Evolutionary conservation across 2,797 vertebrate species (phyloP), one percentile per base, ranked within the genome.

Genomic region (Pseudochromis fuscus): DNA sequence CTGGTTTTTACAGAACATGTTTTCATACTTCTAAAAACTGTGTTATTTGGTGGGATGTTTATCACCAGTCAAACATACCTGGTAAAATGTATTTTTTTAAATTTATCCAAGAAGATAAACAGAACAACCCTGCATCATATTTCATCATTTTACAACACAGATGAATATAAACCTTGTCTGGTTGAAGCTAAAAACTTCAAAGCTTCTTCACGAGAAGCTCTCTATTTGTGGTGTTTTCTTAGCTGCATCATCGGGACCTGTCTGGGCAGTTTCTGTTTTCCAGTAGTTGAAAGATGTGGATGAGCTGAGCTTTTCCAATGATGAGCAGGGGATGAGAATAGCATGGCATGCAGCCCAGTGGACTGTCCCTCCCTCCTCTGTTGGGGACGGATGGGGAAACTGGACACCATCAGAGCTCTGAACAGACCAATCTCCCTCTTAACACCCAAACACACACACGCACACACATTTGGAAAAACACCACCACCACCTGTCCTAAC

Each of bases 271-370:
- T 62, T 24, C 55, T 48, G 48, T 19, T 37, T 66, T 24, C 37
- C 13, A 44, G n/a, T 25, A 57, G 27, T 21, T 53, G 62, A 28
- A 35, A 27, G 69, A 72, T 52, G 25, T 69, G 27, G 19, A 52
- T 15, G 35, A 77, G 50, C 40, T 40, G 61, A 53, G 64, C 51
- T 60, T 67, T 73, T 63, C 31, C 45, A 49, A 66, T 18, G 51
- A 64, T 63, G 65, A 75, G 31, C 67, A 27, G 52, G 50, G 77
- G 66, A 86, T 88, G 80, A 89, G 84, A 91, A 88, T 91, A 92
- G 80, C 88, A 66, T 79, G 88, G 80, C 85, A 86, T 77, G 65
- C 66, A 72, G 85, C 85, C 85, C 77, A 83, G 63, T 0, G 42
- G 53, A 66, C 35, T 57, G 77, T 79, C 79, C 72, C 46, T 7